These are phyloP conservation scores for Sebastes hubbsi DNA, from an alignment of 2,797 vertebrate genomes.

Conservation along the genomic window DNA sequence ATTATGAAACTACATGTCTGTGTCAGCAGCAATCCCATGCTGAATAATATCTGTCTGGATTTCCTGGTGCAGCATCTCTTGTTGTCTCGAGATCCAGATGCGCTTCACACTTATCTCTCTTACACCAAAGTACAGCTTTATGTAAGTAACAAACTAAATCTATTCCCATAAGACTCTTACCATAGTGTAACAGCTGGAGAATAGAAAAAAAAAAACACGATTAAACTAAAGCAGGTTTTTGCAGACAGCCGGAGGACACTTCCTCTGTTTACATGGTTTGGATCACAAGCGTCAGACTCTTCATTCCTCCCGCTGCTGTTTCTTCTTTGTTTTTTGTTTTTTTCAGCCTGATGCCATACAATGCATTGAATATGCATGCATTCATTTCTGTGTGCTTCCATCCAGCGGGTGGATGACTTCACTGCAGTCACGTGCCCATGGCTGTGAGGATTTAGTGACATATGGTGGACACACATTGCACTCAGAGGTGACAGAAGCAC, in stretches of 20 bases:
- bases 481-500: fast-evolving
- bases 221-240: background rate
- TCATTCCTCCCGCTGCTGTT: background rate
- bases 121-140: too few relatives aligned
- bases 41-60: background rate
- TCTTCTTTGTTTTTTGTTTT: background rate
- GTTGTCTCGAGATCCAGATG: background rate
- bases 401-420: slow-evolving; percentile 11
- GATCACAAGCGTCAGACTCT: too few relatives aligned
- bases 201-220: too few relatives aligned
- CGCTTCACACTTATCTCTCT: background rate
- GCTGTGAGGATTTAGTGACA: slow-evolving; percentile 19
- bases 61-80: background rate
- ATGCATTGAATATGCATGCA: too few relatives aligned
- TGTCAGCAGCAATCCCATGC: background rate
- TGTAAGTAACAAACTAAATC: background rate
- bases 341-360: fast-evolving
- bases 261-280: background rate
- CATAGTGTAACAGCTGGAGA: background rate
- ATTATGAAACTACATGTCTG: background rate
- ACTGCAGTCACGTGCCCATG: background rate
- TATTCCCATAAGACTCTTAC: background rate
- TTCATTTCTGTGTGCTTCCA: slow-evolving; percentile 19
- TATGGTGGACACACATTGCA: slow-evolving; percentile 38
- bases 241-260: background rate